Evolutionary conservation across 1,140 invertebrate species (phyloP).

Genomic region (Capitella teleta): DNA sequence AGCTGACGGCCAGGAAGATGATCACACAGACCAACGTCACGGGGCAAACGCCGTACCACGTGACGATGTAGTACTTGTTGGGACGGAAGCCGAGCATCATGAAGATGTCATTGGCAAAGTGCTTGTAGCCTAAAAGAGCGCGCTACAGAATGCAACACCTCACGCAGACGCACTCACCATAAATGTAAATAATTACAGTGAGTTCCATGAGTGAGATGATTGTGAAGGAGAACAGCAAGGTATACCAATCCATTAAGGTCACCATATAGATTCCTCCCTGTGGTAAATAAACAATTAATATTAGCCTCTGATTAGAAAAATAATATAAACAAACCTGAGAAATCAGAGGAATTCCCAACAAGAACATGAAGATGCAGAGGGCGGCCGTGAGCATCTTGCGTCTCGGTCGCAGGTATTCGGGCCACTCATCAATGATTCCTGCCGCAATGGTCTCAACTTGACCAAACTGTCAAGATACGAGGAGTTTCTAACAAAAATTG

Average conservation of each 20-base stretch:
- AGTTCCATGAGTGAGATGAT: conserved; percentile 19
- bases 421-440: conserved; percentile 10
- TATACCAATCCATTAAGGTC: conserved; percentile 42
- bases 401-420: conserved; percentile 1
- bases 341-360: conserved; percentile 11
- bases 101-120: conserved; percentile 9
- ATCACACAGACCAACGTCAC: conserved; percentile 4
- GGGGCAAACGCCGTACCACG: conserved; percentile 8
- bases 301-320: no score
- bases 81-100: conserved; percentile 8
- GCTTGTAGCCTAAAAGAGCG: conserved; percentile 4
- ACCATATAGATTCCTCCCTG: conserved; percentile 42
- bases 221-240: conserved; percentile 21
- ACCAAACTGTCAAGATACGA: conserved; percentile 2
- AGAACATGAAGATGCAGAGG: conserved; percentile 8
- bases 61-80: conserved; percentile 6
- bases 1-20: not conserved
- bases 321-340: conserved; percentile 3
- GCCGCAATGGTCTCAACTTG: conserved; percentile 6
- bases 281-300: not conserved
- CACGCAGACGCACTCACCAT: conserved; percentile 13
- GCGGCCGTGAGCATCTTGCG: conserved; percentile 6
- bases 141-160: not conserved
- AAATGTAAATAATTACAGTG: conserved; percentile 19
- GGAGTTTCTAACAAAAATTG: not conserved